Evolutionary conservation across 1,140 invertebrate genomes (phyloP).

Genomic region (Scaptodrosophila lebanonensis): DNA sequence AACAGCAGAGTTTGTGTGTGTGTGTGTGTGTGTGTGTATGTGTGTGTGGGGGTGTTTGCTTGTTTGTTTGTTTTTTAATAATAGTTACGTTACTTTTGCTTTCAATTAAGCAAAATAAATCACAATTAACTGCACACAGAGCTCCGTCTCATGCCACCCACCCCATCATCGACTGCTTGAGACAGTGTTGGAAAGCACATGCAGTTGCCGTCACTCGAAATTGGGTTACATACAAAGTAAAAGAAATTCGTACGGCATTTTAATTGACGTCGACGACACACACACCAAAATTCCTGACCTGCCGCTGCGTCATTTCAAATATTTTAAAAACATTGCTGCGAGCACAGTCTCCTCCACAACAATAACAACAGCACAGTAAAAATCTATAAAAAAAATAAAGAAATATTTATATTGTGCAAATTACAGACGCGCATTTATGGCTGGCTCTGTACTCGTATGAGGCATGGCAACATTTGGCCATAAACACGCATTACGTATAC

Average conservation of each 20-base stretch:
- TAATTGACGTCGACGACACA: constrained; percentile 41
- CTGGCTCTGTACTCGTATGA: too few relatives aligned
- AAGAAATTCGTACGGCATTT: constrained; percentile 35
- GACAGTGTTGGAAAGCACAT: not conserved
- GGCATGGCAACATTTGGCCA: constrained; percentile 27
- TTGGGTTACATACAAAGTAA: constrained; percentile 45
- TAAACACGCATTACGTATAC: constrained; percentile 38
- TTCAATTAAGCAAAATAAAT: constrained; percentile 41
- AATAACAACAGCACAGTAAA: not conserved
- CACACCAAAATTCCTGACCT: constrained; percentile 27
- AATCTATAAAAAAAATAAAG: constrained; percentile 6
- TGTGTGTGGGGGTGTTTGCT: not conserved
- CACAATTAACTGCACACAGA: constrained; percentile 29
- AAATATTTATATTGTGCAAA: constrained; percentile 30
- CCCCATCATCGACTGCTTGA: not conserved
- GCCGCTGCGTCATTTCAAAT: too few relatives aligned
- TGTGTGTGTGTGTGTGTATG: not conserved
- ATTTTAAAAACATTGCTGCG: too few relatives aligned
- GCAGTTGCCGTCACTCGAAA: constrained; percentile 25
- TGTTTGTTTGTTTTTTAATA: not conserved
- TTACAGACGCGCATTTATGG: constrained; percentile 28
- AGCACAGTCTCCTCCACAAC: too few relatives aligned
- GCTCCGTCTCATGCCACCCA: constrained; percentile 17
- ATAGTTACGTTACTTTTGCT: constrained; percentile 1
- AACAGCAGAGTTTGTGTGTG: constrained; percentile 15